Conservation (phyloP, 2,797 vertebrate species). For the Gymnoscopelus microlampas region DNA sequence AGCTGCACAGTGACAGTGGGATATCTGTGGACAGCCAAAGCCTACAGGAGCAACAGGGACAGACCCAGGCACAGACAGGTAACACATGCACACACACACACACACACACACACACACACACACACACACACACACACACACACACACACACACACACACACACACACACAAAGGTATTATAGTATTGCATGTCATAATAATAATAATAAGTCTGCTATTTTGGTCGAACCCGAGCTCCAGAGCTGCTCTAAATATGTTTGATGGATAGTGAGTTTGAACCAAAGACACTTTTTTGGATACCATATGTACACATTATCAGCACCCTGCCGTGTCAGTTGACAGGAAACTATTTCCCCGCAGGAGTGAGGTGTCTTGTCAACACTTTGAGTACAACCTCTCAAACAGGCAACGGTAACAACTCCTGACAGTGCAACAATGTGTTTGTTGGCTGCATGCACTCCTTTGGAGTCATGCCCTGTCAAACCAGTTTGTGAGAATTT, state of each 20-base stretch:
- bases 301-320: slow-evolving; percentile 8
- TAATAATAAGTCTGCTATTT: too few species aligned
- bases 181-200: too few species aligned
- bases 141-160: neutral
- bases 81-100: slow-evolving; percentile 18
- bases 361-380: slow-evolving; percentile 31
- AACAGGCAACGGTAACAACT: slow-evolving; percentile 43
- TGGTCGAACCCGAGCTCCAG: too few species aligned
- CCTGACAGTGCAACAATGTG: slow-evolving; percentile 30
- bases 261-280: slow-evolving; percentile 3
- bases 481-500: slow-evolving; percentile 53
- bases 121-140: slow-evolving; percentile 7
- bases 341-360: slow-evolving; percentile 36
- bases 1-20: slow-evolving; percentile 96
- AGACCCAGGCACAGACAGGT: slow-evolving; percentile 80
- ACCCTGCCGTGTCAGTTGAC: slow-evolving; percentile 9
- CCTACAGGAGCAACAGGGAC: slow-evolving; percentile 90
- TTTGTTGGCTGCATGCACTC: slow-evolving; percentile 17
- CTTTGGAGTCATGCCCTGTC: slow-evolving; percentile 26
- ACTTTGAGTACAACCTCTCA: slow-evolving; percentile 43
- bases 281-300: neutral
- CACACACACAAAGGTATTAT: neutral
- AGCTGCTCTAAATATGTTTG: slow-evolving; percentile 7
- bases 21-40: slow-evolving; percentile 98
- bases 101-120: neutral